Percentiles rank a stretch among this genome's conserved stretches.
These are phyloP conservation scores for Siniperca obscura DNA, from an alignment of 2,797 vertebrate species.

Conservation along the genomic window DNA sequence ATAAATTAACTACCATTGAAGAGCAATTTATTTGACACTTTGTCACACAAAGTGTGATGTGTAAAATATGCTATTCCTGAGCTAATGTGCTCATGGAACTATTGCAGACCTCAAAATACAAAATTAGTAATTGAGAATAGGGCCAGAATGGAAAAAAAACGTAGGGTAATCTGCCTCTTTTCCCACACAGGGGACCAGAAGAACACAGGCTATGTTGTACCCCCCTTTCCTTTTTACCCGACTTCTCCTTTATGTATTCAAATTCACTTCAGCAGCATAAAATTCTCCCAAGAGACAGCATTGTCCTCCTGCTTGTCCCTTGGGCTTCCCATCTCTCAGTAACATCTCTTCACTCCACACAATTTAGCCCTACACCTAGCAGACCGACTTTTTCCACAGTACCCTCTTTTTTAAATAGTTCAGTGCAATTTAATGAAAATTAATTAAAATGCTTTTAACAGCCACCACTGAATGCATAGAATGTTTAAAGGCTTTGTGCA, in stretches of 20 bases:
- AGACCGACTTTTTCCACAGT: constrained; percentile 65
- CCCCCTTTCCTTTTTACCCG: constrained; percentile 72
- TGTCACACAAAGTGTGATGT: constrained; percentile 8
- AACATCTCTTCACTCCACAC: constrained; percentile 83
- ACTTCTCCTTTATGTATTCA: constrained; percentile 87
- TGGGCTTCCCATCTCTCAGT: constrained; percentile 83
- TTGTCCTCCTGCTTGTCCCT: constrained; percentile 86
- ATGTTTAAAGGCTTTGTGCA: constrained; percentile 78
- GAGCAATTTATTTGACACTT: constrained; percentile 36
- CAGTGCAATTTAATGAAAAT: constrained; percentile 81
- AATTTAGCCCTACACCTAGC: constrained; percentile 77
- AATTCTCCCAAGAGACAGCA: constrained; percentile 86
- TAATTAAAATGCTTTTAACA: constrained; percentile 83
- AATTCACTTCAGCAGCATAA: constrained; percentile 88
- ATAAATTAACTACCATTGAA: constrained; percentile 37
- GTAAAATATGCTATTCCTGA: constrained; percentile 43
- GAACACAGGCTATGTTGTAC: constrained; percentile 79
- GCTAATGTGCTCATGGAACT: constrained; percentile 59
- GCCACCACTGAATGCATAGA: constrained; percentile 73
- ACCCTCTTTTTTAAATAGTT: constrained; percentile 75
- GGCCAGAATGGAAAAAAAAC: constrained; percentile 56
- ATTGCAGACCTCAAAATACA: constrained; percentile 69
- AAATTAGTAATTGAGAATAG: constrained; percentile 75
- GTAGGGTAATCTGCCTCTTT: constrained; percentile 71
- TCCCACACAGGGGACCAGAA: constrained; percentile 78